Evolutionary conservation across 2,113 vertebrate genomes (phyloP).

Genomic region (Hemiprocne comata): DNA sequence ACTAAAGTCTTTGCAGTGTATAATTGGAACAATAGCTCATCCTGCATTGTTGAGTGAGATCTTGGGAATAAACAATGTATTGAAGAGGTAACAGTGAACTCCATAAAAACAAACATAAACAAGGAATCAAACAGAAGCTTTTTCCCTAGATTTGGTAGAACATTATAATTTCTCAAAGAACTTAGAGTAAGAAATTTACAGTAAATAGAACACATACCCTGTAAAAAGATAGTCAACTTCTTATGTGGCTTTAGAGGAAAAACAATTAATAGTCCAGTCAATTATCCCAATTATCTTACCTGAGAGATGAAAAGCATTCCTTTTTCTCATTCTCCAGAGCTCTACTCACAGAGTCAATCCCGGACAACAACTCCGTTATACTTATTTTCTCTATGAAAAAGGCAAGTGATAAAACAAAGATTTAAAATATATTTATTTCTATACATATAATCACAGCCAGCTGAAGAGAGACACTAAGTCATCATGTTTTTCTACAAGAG

Average conservation of each 20-base stretch:
- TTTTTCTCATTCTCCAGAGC: constrained; percentile 47
- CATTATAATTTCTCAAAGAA: background rate
- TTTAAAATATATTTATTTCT: constrained; percentile 18
- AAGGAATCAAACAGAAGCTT: background rate
- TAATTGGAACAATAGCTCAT: background rate
- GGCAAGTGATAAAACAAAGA: background rate
- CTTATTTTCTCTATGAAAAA: constrained; percentile 49
- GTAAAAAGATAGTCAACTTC: background rate
- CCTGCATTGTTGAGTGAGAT: background rate
- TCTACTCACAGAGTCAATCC: constrained; percentile 42
- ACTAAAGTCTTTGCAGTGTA: background rate
- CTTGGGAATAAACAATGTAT: background rate
- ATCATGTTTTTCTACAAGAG: constrained; percentile 17
- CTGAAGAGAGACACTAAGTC: constrained; percentile 22
- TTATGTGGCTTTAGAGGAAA: background rate
- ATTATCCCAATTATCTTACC: constrained; percentile 22
- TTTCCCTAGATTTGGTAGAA: background rate
- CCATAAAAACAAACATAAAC: background rate
- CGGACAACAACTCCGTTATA: constrained; percentile 18
- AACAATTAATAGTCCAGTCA: background rate
- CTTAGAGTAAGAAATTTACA: background rate
- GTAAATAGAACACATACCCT: background rate
- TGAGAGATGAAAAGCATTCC: background rate
- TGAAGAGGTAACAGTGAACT: background rate
- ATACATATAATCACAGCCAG: background rate